Evolutionary conservation across 2,113 vertebrate species (phyloP).

Genomic region (Limanda limanda): DNA sequence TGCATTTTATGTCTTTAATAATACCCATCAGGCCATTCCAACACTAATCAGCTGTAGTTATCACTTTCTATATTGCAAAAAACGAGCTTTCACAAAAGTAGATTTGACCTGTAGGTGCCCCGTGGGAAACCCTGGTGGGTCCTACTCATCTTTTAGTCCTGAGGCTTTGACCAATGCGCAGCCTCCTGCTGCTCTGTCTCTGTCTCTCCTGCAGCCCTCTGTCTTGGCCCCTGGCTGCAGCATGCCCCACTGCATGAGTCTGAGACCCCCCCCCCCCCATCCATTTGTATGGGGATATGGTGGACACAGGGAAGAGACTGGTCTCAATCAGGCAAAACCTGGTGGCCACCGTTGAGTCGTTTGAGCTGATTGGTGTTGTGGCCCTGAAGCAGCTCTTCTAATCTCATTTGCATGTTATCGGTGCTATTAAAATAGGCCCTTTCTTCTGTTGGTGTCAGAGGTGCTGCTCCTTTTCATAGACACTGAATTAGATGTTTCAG

Average conservation of each 20-base stretch:
- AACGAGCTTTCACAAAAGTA: conserved; percentile 18
- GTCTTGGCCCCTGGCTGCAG: conserved; percentile 75
- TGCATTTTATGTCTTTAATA: conserved; percentile 39
- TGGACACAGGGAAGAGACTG: conserved; percentile 68
- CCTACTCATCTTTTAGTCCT: conserved; percentile 57
- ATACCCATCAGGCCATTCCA: conserved; percentile 17
- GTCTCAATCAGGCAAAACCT: conserved; percentile 58
- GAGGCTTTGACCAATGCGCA: conserved; percentile 65
- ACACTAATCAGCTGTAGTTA: conserved; percentile 40
- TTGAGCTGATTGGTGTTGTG: conserved; percentile 16
- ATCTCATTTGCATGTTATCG: conserved; percentile 58
- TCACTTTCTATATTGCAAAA: conserved; percentile 7
- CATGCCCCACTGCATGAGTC: conserved; percentile 77
- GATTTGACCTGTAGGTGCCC: conserved; percentile 32
- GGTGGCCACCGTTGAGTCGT: conserved; percentile 32
- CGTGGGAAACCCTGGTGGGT: conserved; percentile 69
- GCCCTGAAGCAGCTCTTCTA: conserved; percentile 29
- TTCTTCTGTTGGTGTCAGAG: conserved; percentile 28
- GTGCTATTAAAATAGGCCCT: conserved; percentile 14
- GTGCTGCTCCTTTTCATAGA: conserved; percentile 35
- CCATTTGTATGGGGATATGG: conserved; percentile 46
- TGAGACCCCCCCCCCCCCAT: conserved; percentile 35
- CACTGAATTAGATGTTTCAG: neutral
- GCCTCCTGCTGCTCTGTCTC: conserved; percentile 56
- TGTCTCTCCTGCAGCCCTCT: conserved; percentile 72